Percentiles rank a stretch among this genome's conserved stretches.
Evolutionary conservation across 2,113 vertebrate genomes (phyloP).

Genomic region (Microcebus tavaratra): DNA sequence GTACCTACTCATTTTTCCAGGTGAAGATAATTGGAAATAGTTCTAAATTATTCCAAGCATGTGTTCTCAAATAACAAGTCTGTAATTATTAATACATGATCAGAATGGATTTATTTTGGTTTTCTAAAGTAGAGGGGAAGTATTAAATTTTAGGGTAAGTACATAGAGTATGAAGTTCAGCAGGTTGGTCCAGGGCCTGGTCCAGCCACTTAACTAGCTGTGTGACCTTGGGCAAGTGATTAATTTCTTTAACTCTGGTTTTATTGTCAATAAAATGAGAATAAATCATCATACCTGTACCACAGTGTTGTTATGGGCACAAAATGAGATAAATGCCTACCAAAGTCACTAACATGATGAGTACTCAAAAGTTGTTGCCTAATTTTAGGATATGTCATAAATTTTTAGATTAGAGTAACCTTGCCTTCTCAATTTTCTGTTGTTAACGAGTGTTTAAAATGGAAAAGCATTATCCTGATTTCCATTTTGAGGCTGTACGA

Average conservation of each 20-base stretch:
- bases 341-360: background rate
- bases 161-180: background rate
- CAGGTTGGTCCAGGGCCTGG: background rate
- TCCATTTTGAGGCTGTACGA: background rate
- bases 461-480: background rate
- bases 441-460: background rate
- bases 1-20: background rate
- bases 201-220: background rate
- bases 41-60: constrained; percentile 18
- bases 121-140: background rate
- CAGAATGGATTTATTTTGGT: constrained; percentile 14
- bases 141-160: background rate
- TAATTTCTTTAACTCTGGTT: background rate
- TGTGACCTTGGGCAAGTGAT: background rate
- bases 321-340: background rate
- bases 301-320: background rate
- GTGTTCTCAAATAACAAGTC: background rate
- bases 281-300: background rate
- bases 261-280: constrained; percentile 28
- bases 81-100: background rate
- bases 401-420: background rate
- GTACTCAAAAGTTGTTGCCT: background rate
- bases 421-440: background rate
- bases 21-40: background rate
- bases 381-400: background rate